These are phyloP conservation scores for Oryzias celebensis DNA, from an alignment of 2,113 vertebrate species.

Conservation along the genomic window DNA sequence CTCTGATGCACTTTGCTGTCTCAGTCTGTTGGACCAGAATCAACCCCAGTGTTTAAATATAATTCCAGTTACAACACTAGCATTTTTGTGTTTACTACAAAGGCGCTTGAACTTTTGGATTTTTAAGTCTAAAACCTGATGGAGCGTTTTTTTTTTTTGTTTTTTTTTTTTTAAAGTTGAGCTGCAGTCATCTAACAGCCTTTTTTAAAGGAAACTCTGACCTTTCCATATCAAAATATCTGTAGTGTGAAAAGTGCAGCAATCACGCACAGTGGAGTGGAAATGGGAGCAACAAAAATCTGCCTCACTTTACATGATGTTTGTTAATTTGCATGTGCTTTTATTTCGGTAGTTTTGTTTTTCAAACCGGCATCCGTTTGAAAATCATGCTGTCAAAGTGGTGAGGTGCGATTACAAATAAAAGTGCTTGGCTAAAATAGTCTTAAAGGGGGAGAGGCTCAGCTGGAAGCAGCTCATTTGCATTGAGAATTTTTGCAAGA, in stretches of 20 bases:
- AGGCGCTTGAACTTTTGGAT: no score
- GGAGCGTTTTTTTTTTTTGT: background rate
- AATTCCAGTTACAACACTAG: no score
- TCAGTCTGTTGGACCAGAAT: constrained; percentile 36
- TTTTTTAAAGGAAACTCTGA: background rate
- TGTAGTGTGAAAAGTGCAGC: background rate
- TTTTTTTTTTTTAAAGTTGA: background rate
- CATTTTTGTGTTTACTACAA: no score
- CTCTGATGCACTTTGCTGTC: constrained; percentile 67
- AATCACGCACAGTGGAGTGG: background rate
- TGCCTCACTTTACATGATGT: background rate
- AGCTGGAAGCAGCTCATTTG: no score
- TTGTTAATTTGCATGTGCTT: background rate
- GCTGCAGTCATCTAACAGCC: background rate
- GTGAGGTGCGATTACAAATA: background rate
- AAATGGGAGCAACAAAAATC: background rate
- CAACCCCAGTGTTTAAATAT: background rate
- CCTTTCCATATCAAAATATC: background rate
- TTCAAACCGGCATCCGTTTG: background rate
- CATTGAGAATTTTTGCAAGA: no score
- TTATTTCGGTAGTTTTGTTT: background rate
- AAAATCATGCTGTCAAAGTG: background rate
- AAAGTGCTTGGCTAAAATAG: background rate
- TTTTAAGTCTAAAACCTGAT: background rate
- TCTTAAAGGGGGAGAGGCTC: no score